Percentiles rank a stretch among this genome's conserved stretches.
These are phyloP conservation scores for Percopsis omiscomaycus DNA, from an alignment of 2,797 vertebrate species.

Conservation along the genomic window DNA sequence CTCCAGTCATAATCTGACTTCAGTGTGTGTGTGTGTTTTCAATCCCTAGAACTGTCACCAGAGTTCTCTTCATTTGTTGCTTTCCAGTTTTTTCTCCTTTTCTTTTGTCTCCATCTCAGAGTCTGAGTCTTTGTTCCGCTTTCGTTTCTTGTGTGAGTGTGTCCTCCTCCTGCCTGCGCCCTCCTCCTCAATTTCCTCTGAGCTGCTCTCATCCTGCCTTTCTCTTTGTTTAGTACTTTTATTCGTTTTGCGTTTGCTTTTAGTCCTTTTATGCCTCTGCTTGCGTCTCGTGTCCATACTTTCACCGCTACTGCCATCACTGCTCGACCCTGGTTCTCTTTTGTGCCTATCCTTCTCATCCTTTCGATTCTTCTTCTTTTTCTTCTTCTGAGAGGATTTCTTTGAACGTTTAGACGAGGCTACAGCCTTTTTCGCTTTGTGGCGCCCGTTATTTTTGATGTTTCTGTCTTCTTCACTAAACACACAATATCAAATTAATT, in stretches of 20 bases:
- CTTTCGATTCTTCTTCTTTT: slow-evolving; percentile 88
- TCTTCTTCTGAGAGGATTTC: slow-evolving; percentile 90
- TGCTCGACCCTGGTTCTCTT: slow-evolving; percentile 77
- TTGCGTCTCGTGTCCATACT: slow-evolving; percentile 50
- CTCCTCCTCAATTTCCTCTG: background rate
- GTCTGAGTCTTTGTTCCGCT: slow-evolving; percentile 54
- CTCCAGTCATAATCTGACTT: slow-evolving; percentile 35
- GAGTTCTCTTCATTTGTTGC: slow-evolving; percentile 82
- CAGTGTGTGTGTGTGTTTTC: slow-evolving; percentile 27
- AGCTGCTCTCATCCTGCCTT: slow-evolving; percentile 61
- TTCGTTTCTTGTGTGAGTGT: slow-evolving; percentile 63
- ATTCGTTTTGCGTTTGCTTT: slow-evolving; percentile 70
- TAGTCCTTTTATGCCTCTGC: slow-evolving; percentile 66
- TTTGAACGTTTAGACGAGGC: slow-evolving; percentile 84
- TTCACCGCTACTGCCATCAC: slow-evolving; percentile 56
- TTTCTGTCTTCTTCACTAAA: slow-evolving; percentile 69
- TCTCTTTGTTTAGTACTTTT: slow-evolving; percentile 68
- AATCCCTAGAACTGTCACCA: slow-evolving; percentile 82
- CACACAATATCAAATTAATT: slow-evolving; percentile 16
- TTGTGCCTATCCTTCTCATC: slow-evolving; percentile 81
- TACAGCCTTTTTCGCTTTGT: slow-evolving; percentile 77
- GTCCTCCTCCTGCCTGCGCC: background rate
- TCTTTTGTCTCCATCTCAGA: slow-evolving; percentile 62
- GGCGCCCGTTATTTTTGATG: slow-evolving; percentile 67
- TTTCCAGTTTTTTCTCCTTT: slow-evolving; percentile 89